Conservation (phyloP, 2,888 invertebrate genomes). For the Cephus sareptanus region DNA sequence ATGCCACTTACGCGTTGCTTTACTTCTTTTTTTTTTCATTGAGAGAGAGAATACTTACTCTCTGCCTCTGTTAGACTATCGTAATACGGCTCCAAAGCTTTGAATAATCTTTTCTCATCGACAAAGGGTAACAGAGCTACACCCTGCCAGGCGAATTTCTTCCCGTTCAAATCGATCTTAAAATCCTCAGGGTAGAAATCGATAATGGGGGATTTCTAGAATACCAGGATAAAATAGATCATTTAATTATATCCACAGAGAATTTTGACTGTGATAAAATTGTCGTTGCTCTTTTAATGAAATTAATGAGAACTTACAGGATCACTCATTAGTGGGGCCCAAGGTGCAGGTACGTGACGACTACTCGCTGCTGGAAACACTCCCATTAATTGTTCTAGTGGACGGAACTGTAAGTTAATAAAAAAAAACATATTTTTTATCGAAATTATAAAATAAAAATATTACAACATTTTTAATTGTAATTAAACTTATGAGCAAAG, state of each 20-base stretch:
- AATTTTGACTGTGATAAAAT: neutral
- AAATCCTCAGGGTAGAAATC: constrained; percentile 99
- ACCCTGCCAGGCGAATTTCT: constrained; percentile 99
- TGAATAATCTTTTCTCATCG: constrained; percentile 89
- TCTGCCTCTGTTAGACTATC: constrained; percentile 84
- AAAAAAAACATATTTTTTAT: neutral
- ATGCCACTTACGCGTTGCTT: neutral
- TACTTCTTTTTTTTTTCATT: neutral
- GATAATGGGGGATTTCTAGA: constrained; percentile 91
- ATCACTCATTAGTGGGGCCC: constrained; percentile 93
- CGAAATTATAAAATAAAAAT: neutral
- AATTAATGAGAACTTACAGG: constrained; percentile 72
- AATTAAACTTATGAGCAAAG: neutral
- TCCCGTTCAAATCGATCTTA: constrained; percentile 97
- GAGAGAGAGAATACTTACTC: constrained; percentile 67
- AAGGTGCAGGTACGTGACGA: constrained; percentile 91
- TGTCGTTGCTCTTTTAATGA: neutral
- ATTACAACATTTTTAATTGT: neutral
- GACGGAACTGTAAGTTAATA: constrained; percentile 80
- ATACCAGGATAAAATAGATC: constrained; percentile 25
- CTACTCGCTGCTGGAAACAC: constrained; percentile 99
- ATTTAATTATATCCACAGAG: neutral
- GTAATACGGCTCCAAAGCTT: constrained; percentile 86
- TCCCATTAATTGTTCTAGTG: constrained; percentile 98
- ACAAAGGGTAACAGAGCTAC: constrained; percentile 98